Evolutionary conservation across 2,113 vertebrate genomes (phyloP), one percentile per base, ranked within the genome.

Genomic region (Elgaria multicarinata): DNA sequence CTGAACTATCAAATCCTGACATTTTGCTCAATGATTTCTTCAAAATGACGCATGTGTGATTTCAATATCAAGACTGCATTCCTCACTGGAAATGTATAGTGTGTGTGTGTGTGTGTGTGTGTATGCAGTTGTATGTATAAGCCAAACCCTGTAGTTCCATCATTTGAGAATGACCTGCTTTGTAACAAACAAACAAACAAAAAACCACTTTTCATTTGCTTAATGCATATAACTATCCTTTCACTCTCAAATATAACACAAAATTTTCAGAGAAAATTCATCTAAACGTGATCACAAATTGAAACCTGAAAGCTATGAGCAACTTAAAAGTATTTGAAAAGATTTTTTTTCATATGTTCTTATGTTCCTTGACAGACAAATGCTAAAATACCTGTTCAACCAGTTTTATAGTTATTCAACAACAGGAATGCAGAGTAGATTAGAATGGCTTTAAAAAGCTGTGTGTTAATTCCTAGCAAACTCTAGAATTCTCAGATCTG

Each of bases 331-430:
- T 39, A 95, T 88, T 92, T 90, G 75, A 89, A 94, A 94, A 86
- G 83, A 95, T 90, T 80, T 89, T 86, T 89, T 94, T 92, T 93
- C 89, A 90, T 24, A 80, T 14, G 93, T 93, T 94, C 92, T 92
- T 80, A 84, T 92, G 93, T 92, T 94, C 71, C 83, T 92, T 76
- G 64, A 93, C 93, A 91, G 92, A 85, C 90, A 95, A 93, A 95
- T 96, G 93, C 71, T 91, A 84, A 88, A 94, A 86, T 93, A 89
- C 89, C 93, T 91, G 75, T 82, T 89, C 69, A 91, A 83, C 89
- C 77, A 90, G 84, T 86, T 87, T 94, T 92, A 86, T 92, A 82
- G 90, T 95, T 95, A 96, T 93, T 96, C 92, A 95, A 88, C 93
- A 94, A 94, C 93, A 89, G 92, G 92, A 93, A 95, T 94, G 93